A percentile compares a stretch with the other conserved stretches of the same genome.
These are phyloP conservation scores for Mus pahari DNA, from an alignment of 2,113 vertebrate genomes.

Conservation along the genomic window DNA sequence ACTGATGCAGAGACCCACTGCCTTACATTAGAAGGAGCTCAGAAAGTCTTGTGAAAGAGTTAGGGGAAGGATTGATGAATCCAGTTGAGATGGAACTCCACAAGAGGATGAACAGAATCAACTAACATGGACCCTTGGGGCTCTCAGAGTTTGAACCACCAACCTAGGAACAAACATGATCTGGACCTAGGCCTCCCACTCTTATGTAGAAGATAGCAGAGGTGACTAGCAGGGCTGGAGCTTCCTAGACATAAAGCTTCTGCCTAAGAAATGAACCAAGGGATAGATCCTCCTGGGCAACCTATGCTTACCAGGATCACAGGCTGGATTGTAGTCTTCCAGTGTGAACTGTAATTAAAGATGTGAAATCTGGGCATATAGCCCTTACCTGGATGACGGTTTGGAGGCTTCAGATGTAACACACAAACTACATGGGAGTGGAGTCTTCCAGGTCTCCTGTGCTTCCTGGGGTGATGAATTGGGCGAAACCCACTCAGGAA, in stretches of 20 bases:
- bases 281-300: not conserved
- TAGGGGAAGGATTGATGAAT: no score
- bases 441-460: not conserved
- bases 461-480: not conserved
- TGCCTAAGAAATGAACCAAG: not conserved
- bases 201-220: no score
- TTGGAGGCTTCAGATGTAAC: not conserved
- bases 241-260: not conserved
- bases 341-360: not conserved
- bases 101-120: no score
- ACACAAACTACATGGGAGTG: not conserved
- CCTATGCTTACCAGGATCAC: not conserved
- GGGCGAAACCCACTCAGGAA: not conserved
- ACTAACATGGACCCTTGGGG: no score
- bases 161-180: no score
- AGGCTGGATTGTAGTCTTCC: not conserved
- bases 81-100: no score
- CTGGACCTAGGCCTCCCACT: no score
- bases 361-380: not conserved
- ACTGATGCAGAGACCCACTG: no score
- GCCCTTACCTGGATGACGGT: not conserved
- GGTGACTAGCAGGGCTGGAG: not conserved
- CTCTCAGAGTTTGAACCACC: no score
- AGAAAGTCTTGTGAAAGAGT: no score
- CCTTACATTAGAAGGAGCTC: no score